A percentile compares a stretch with the other conserved stretches of the same genome.
phyloP scores from a whole-genome alignment of 64 coral and sea anemone species.

The Montipora efflorescens region DNA sequence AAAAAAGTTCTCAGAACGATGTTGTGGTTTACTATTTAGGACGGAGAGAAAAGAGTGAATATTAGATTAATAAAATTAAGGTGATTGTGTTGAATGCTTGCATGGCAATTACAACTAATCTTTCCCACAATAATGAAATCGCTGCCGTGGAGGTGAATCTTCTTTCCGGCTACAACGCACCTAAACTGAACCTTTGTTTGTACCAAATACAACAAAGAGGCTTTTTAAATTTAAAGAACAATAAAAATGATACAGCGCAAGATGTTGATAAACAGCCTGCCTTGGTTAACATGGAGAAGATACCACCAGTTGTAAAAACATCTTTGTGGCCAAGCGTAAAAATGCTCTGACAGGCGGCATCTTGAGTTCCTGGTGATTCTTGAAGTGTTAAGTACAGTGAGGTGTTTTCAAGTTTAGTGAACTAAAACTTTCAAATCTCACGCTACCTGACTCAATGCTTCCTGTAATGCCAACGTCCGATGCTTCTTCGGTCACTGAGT shows the following conservation, averaged over 20 bases:
- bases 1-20: neutral
- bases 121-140: constrained; percentile 43
- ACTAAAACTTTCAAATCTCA: neutral
- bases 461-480: neutral
- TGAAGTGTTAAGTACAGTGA: neutral
- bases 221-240: constrained; percentile 25
- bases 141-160: neutral
- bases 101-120: constrained; percentile 78
- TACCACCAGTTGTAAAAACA: constrained; percentile 31
- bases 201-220: neutral
- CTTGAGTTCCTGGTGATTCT: neutral
- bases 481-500: constrained; percentile 13
- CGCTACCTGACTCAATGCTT: constrained; percentile 9
- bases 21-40: constrained; percentile 43
- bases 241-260: constrained; percentile 1
- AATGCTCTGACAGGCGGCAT: neutral
- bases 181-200: neutral
- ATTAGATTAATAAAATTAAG: constrained; percentile 90
- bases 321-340: neutral
- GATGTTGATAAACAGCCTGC: constrained; percentile 39
- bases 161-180: neutral
- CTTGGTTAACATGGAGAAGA: constrained; percentile 39
- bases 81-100: constrained; percentile 88
- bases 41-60: constrained; percentile 63
- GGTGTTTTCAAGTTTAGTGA: neutral